Conservation (phyloP, 2,113 vertebrate genomes). For the Labeo rohita region DNA sequence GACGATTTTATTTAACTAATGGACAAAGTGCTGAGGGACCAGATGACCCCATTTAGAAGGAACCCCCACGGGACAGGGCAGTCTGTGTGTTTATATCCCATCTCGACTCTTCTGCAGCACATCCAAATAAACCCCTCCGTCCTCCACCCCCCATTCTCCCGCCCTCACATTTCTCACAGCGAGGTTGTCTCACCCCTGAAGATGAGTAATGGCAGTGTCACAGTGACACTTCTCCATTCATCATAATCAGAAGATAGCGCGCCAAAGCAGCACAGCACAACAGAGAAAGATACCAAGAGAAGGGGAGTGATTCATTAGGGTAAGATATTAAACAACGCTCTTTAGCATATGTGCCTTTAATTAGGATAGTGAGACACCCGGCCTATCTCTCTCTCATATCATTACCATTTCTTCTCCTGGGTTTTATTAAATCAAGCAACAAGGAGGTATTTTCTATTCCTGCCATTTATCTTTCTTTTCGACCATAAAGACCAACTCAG, state of each 20-base stretch:
- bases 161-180: conserved; percentile 28
- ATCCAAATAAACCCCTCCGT: conserved; percentile 42
- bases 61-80: background rate
- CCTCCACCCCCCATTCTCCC: conserved; percentile 16
- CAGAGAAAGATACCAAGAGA: conserved; percentile 43
- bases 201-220: conserved; percentile 63
- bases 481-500: background rate
- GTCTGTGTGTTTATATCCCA: conserved; percentile 15
- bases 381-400: conserved; percentile 59
- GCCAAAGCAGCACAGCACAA: conserved; percentile 28
- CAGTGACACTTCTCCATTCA: conserved; percentile 56
- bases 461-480: background rate
- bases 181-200: conserved; percentile 44
- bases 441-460: background rate
- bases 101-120: conserved; percentile 2
- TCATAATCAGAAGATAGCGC: conserved; percentile 54
- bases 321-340: conserved; percentile 69
- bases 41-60: conserved; percentile 43
- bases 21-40: conserved; percentile 21
- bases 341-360: conserved; percentile 75
- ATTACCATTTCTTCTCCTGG: conserved; percentile 57
- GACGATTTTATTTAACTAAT: conserved; percentile 45
- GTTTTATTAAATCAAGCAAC: background rate
- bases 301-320: conserved; percentile 62
- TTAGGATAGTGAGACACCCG: conserved; percentile 68